Evolutionary conservation across 2,888 invertebrate species (phyloP), one percentile per base, ranked within the genome.

Genomic region (Heliconius ismenius): DNA sequence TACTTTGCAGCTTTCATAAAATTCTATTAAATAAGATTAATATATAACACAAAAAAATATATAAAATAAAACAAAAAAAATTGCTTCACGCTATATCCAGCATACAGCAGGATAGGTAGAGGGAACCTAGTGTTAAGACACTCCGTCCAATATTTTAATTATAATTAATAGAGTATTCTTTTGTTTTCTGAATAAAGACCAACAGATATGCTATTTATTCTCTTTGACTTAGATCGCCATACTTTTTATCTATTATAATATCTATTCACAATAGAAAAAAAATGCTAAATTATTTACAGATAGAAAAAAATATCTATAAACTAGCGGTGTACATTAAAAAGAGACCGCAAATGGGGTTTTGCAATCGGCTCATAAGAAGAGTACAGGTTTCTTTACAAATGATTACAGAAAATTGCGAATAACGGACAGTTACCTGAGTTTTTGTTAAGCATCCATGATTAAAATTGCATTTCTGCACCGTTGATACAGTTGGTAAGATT

Each of bases 331-430:
- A 87, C 87, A 90, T 90, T 90, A 91, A 90, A 91, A 89, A 91
- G 92, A 92, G 87, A 91, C 93, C 92, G 87, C 92, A 92, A 92
- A 92, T 90, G 89, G 90, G 90, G 87, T 89, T 89, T 84, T 36
- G 83, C 86, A 89, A 88, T 89, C 87, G 87, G 87, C 87, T 86
- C 81, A 81, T 86, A 84, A 85, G 86, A 79, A 77, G 74, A 72
- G 88, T 86, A 83, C 85, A 85, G 85, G 85, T 90, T 90, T 91
- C 90, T 91, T 91, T 90, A 87, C 86, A 87, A 89, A 86, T 90
- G 87, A 91, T 92, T 91, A 90, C 87, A 80, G 85, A 86, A 91
- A 91, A 91, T 92, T 93, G 91, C 88, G 79, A 82, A 83, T 90
- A 91, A 91, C 90, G 91, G 89, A 86, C 86, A 84, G 83, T 83